Percentiles rank a stretch among this genome's conserved stretches.
Evolutionary conservation across 2,113 vertebrate species (phyloP).

Genomic region (Paramormyrops kingsleyae): DNA sequence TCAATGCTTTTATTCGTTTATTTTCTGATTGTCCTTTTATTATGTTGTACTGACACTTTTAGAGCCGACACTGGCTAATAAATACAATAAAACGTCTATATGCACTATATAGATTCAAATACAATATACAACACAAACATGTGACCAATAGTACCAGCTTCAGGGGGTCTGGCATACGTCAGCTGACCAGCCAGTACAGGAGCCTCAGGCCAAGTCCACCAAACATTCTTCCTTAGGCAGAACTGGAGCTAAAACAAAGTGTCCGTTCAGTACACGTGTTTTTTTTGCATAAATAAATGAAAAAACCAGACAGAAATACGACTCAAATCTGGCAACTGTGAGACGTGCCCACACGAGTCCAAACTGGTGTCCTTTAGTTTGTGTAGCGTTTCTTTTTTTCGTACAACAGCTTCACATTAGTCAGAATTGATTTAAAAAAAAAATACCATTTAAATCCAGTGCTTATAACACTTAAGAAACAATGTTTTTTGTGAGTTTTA

Average conservation of each 20-base stretch:
- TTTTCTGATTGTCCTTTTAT: conserved; percentile 84
- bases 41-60: conserved; percentile 77
- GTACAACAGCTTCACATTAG: conserved; percentile 99
- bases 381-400: conserved; percentile 68
- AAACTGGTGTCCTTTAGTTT: conserved; percentile 88
- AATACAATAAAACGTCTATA: conserved; percentile 83
- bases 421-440: conserved; percentile 92
- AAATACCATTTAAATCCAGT: conserved; percentile 99
- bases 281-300: conserved; percentile 97
- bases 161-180: conserved; percentile 67
- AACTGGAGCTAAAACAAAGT: conserved; percentile 84
- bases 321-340: conserved; percentile 89
- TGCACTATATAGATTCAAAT: conserved; percentile 78
- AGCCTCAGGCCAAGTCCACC: conserved; percentile 63
- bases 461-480: conserved; percentile 98
- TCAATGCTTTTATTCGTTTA: conserved; percentile 40
- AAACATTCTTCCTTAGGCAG: conserved; percentile 31
- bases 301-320: conserved; percentile 83
- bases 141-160: conserved; percentile 65
- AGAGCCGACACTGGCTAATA: conserved; percentile 93
- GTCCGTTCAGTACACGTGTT: conserved; percentile 86
- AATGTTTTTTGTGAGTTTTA: conserved; percentile 72
- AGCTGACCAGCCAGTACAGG: conserved; percentile 60
- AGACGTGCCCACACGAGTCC: conserved; percentile 85
- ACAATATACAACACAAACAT: conserved; percentile 68